phyloP scores from a whole-genome alignment of 2,113 vertebrate genomes.

The Chamaetylas fuelleborni region DNA sequence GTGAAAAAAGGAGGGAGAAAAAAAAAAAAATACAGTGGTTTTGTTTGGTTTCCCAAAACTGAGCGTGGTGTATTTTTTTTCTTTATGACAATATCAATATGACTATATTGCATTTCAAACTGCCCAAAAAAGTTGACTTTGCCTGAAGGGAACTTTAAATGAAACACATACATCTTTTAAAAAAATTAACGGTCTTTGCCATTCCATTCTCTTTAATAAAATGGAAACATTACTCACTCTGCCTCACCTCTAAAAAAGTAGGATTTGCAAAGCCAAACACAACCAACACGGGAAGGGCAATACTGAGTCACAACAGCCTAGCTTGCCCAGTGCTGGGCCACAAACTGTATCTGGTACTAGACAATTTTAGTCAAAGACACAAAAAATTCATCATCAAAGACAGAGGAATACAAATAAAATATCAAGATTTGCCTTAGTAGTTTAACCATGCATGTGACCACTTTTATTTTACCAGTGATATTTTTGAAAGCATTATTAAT shows the following conservation, averaged over 20 bases:
- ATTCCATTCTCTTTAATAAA: conserved; percentile 33
- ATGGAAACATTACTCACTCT: conserved; percentile 39
- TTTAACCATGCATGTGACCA: neutral
- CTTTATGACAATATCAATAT: neutral
- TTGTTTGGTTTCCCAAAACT: neutral
- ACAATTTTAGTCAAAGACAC: neutral
- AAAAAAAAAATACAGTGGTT: neutral
- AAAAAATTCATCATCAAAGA: neutral
- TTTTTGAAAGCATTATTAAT: neutral
- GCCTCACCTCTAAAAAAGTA: conserved; percentile 24
- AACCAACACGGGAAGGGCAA: conserved; percentile 30
- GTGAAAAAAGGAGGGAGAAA: neutral
- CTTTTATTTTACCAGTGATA: neutral
- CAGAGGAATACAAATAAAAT: neutral
- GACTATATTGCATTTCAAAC: neutral
- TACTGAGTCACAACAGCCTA: conserved; percentile 42
- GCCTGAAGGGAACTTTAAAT: conserved; percentile 22
- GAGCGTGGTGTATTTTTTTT: neutral
- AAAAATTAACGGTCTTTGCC: neutral
- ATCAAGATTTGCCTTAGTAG: neutral
- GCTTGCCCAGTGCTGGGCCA: neutral
- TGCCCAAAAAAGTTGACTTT: neutral
- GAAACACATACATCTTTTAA: neutral
- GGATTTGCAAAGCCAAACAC: conserved; percentile 42
- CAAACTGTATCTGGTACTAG: neutral